Conservation (phyloP, 2,797 vertebrate species). For the Naso thynnoides region DNA sequence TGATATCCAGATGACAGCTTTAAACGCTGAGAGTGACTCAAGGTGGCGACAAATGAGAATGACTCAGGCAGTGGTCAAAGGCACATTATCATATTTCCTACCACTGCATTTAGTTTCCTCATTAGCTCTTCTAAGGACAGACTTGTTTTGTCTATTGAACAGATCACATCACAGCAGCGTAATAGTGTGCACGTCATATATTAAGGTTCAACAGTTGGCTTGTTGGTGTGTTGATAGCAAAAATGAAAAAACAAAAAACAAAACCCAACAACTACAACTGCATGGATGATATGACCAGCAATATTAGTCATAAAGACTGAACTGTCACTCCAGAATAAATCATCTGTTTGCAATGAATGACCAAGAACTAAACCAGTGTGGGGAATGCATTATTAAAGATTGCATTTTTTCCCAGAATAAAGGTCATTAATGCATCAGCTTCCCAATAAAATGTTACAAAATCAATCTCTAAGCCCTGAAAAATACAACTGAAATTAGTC, state of each 20-base stretch:
- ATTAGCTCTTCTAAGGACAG: slow-evolving; percentile 60
- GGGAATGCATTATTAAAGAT: not conserved
- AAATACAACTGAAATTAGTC: not conserved
- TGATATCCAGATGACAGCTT: slow-evolving; percentile 15
- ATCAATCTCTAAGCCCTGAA: not conserved
- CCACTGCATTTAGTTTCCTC: slow-evolving; percentile 58
- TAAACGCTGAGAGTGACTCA: slow-evolving; percentile 31
- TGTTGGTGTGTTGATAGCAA: slow-evolving; percentile 1
- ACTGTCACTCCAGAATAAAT: not conserved
- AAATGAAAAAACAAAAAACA: slow-evolving; percentile 43
- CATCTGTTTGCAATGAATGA: not conserved
- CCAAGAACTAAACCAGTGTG: not conserved
- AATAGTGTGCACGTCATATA: slow-evolving; percentile 45
- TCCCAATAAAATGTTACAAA: not conserved
- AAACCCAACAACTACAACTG: not conserved
- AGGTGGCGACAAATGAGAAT: slow-evolving; percentile 52
- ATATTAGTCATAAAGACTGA: not conserved
- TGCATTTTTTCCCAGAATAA: not conserved
- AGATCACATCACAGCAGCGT: slow-evolving; percentile 37
- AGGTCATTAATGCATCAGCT: not conserved
- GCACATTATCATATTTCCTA: slow-evolving; percentile 54
- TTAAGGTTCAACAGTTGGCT: slow-evolving; percentile 39
- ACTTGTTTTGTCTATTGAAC: slow-evolving; percentile 43
- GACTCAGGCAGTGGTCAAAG: slow-evolving; percentile 49
- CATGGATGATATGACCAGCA: slow-evolving; percentile 10